These are phyloP conservation scores for Amphiprion ocellaris DNA, from an alignment of 2,113 vertebrate species.

Conservation along the genomic window DNA sequence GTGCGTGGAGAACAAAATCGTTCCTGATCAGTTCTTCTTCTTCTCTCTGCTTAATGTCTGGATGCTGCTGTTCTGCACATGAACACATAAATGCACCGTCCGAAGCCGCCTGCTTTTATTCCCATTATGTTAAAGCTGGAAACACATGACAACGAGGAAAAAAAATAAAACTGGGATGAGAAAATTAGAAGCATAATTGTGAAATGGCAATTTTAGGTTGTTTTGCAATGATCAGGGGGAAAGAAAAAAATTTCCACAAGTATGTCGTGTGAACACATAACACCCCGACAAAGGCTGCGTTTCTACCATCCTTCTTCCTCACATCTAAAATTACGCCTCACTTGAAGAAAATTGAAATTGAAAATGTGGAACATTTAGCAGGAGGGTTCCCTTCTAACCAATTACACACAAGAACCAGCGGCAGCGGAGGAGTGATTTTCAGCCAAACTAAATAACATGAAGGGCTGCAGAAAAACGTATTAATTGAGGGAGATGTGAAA, in stretches of 20 bases:
- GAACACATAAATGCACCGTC: constrained; percentile 9
- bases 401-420: constrained; percentile 40
- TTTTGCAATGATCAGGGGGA: constrained; percentile 29
- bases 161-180: constrained; percentile 3
- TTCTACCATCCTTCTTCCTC: constrained; percentile 12
- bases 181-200: constrained; percentile 42
- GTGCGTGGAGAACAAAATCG: constrained; percentile 13
- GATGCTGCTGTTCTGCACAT: neutral
- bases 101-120: neutral
- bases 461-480: constrained; percentile 31
- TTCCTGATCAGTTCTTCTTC: constrained; percentile 8
- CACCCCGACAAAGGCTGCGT: constrained; percentile 7
- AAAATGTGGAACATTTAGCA: constrained; percentile 72
- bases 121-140: constrained; percentile 10
- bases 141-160: neutral
- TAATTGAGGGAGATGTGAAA: constrained; percentile 42
- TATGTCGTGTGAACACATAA: constrained; percentile 5
- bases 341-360: constrained; percentile 67
- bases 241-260: constrained; percentile 34
- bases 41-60: constrained; percentile 2
- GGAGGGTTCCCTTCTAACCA: constrained; percentile 65
- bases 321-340: constrained; percentile 64
- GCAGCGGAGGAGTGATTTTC: constrained; percentile 31
- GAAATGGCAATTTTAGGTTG: constrained; percentile 41
- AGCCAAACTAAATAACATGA: constrained; percentile 29